A percentile compares a stretch with the other conserved stretches of the same genome.
Evolutionary conservation across 2,797 vertebrate species (phyloP).

Genomic region (Tokudaia tokunoshimensis): DNA sequence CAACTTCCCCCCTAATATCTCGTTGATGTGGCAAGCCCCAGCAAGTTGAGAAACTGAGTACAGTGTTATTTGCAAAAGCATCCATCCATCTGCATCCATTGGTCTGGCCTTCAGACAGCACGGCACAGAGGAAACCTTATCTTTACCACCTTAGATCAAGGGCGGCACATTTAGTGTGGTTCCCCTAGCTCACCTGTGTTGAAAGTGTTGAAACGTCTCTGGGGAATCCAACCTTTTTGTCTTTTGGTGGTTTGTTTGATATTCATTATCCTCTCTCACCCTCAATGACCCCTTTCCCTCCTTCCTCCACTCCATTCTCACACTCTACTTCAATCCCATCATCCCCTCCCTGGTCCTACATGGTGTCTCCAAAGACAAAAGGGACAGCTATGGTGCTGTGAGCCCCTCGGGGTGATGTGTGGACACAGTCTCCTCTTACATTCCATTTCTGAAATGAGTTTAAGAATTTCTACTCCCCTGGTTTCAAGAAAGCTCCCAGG

Average conservation of each 20-base stretch:
- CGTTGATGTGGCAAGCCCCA: background rate
- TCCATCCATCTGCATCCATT: slow-evolving; percentile 22
- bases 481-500: background rate
- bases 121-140: background rate
- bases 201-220: slow-evolving; percentile 72
- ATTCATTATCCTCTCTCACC: slow-evolving; percentile 61
- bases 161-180: background rate
- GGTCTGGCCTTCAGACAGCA: slow-evolving; percentile 51
- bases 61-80: slow-evolving; percentile 46
- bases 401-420: background rate
- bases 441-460: slow-evolving; percentile 41
- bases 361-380: slow-evolving; percentile 22
- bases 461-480: slow-evolving; percentile 30
- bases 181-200: slow-evolving; percentile 64
- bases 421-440: background rate
- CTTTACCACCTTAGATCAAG: slow-evolving; percentile 65
- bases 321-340: slow-evolving; percentile 10
- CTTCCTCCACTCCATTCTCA: slow-evolving; percentile 8
- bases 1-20: background rate
- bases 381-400: background rate
- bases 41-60: slow-evolving; percentile 55
- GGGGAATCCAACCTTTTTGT: slow-evolving; percentile 45
- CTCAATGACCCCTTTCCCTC: slow-evolving; percentile 54
- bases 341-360: slow-evolving; percentile 39
- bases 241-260: slow-evolving; percentile 75